These are phyloP conservation scores for Opisthograptis luteolata DNA, from an alignment of 2,888 invertebrate genomes.

Conservation along the genomic window DNA sequence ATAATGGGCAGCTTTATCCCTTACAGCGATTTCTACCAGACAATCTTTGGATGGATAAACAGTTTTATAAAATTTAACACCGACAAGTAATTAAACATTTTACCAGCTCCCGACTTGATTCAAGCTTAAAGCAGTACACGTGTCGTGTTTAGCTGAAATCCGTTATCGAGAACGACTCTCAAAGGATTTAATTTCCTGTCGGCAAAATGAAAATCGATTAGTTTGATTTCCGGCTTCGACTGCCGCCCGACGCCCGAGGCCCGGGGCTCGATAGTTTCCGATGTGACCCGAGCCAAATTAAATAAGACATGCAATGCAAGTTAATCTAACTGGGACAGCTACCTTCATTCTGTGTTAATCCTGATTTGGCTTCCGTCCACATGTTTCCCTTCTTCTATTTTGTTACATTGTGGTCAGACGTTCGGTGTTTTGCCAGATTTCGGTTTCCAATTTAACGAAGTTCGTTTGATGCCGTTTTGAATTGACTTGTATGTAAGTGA, in stretches of 20 bases:
- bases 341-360: slow-evolving; percentile 42
- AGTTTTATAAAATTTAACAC: no score
- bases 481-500: background rate
- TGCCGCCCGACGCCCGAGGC: slow-evolving; percentile 63
- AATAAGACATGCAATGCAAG: slow-evolving; percentile 70
- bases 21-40: no score
- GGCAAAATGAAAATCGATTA: slow-evolving; percentile 83
- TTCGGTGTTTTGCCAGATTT: slow-evolving; percentile 22
- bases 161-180: slow-evolving; percentile 78
- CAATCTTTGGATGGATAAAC: no score
- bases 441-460: slow-evolving; percentile 13
- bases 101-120: background rate
- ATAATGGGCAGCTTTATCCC: no score
- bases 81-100: slow-evolving; percentile 3
- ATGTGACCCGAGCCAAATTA: slow-evolving; percentile 65
- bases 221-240: slow-evolving; percentile 79
- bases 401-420: slow-evolving; percentile 18
- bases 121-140: slow-evolving; percentile 58
- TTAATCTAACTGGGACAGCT: slow-evolving; percentile 48
- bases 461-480: background rate
- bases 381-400: slow-evolving; percentile 26
- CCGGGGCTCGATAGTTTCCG: slow-evolving; percentile 69
- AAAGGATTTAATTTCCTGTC: slow-evolving; percentile 84
- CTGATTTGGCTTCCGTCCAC: slow-evolving; percentile 32
- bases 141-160: slow-evolving; percentile 79